Base-by-base conservation (phyloP, 2,797 vertebrate genomes). In the Gastrophryne carolinensis region DNA sequence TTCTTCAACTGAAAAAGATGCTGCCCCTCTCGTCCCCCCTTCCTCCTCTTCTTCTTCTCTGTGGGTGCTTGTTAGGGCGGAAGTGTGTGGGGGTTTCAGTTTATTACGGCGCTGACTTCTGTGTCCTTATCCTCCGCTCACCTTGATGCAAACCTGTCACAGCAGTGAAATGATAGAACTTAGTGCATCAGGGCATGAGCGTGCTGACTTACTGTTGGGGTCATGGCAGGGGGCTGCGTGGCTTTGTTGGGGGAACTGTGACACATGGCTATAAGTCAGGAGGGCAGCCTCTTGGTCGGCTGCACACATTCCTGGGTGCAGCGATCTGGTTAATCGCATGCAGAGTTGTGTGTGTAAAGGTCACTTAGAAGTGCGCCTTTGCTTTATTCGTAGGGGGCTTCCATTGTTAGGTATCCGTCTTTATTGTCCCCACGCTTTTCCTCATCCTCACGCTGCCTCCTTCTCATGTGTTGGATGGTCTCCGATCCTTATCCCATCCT, bases 51-150 rank as follows among this genome's bases (percentile, higher is more conserved):
- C 78, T 62, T 52, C 44, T 24, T 39, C 65, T 63, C 78, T 3
- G 71, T 53, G 66, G 64, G 64, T 57, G 64, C 77, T 65, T 35
- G 35, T 71, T 72, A 78, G 75, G 75, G 58, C 75, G 57, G 60
- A 57, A 54, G 57, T 56, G 66, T 77, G 75, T 60, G 75, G 75
- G 75, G 75, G 75, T 71, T 71, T 37, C 50, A 17, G 58, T 65
- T 77, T 64, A 71, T 77, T 54, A 47, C 67, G 52, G 53, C 37
- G 50, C 26, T 30, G 24, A 8, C 30, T 68, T 19, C 13, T 39
- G 27, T 35, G 15, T 35, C 49, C 26, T 23, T 24, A 12, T 7
- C 34, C 11, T 21, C 32, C 26, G 23, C 47, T n/a, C 17, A 21
- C 26, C 34, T 32, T 35, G 10, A 24, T 35, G 63, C 27, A 49